Base-by-base conservation (phyloP, 92 coral and sea anemone genomes). In the Heteractis magnifica region DNA sequence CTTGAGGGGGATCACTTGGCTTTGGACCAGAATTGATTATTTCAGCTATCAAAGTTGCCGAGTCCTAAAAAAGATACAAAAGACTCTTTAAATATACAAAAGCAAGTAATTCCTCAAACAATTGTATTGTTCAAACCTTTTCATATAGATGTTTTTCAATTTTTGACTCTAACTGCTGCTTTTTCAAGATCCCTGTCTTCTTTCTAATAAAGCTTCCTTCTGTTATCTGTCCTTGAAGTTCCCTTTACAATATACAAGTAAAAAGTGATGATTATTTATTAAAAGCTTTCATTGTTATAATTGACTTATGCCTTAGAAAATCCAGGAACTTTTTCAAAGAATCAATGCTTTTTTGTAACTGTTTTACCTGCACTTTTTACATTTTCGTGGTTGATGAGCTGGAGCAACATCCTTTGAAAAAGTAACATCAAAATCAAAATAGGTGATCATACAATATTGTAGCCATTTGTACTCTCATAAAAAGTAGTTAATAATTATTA, bases 11-110 rank as follows among this genome's bases (percentile, higher is more conserved):
- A 41, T 77, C 94, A 78, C 86, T 84, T 72, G 94, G 84, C 79
- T 93, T 93, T 34, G 92, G 90, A 49, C 97, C 91, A 80, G 92
- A 81, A 75, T 88, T 88, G 16, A 86, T 86, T 52, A 93, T 93
- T 18, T 93, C 87, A 4, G 97, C 97, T 60, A 93, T 81, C 19
- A 93, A 83, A 65, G 87, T 82, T 51, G 87, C 81, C 3, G 91
- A 87, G 75, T 86, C 88, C 97, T 93, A 56, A n/a, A 52, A 81
- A 56, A 65, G 18, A 59, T 16, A 18, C 21, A 62, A 58, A 58
- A 58, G 16, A 58, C 5, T 13, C 13, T 5, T 11, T 14, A 58
- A 9, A 56, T 12, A 58, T 0, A 62, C 23, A 62, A 8, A 62
- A 18, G 20, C 20, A 18, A 34, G 44, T 2, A 34, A 34, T 34